phyloP scores from a whole-genome alignment of 2,888 invertebrate genomes.

The Drosophila algonquin region DNA sequence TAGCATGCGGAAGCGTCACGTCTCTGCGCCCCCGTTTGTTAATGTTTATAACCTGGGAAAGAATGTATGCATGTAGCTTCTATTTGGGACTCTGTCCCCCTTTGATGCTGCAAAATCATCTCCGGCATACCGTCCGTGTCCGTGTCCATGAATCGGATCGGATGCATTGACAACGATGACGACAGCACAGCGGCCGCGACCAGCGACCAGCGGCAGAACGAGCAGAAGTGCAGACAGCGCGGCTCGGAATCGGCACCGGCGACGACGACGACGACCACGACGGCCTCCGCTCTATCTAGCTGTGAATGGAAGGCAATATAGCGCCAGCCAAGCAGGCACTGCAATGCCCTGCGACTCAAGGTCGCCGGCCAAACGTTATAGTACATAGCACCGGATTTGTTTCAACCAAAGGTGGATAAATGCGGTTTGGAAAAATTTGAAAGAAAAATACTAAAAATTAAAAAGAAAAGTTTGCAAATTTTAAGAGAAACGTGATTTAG shows the following conservation, averaged over 20 bases:
- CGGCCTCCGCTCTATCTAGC: constrained; percentile 10
- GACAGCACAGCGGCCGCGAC: constrained; percentile 10
- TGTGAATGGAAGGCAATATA: constrained; percentile 17
- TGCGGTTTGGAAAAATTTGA: neutral
- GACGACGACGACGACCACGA: neutral
- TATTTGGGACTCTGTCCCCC: constrained; percentile 2
- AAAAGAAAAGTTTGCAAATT: too few relatives aligned
- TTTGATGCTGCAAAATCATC: constrained; percentile 36
- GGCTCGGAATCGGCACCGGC: constrained; percentile 50
- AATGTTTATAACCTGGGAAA: constrained; percentile 27
- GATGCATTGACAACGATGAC: constrained; percentile 48
- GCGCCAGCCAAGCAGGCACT: constrained; percentile 39
- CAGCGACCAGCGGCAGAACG: constrained; percentile 1
- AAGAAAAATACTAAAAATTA: too few relatives aligned
- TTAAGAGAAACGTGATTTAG: too few relatives aligned
- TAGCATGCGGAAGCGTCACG: constrained; percentile 64
- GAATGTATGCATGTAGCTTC: constrained; percentile 9
- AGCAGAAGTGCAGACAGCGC: constrained; percentile 53
- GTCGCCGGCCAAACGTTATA: constrained; percentile 31
- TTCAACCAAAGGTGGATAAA: too few relatives aligned
- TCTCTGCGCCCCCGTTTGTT: constrained; percentile 2
- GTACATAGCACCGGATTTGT: too few relatives aligned
- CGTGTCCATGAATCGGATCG: constrained; percentile 7
- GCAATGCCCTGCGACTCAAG: constrained; percentile 53
- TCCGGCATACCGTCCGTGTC: neutral